These are phyloP conservation scores for Cosmia trapezina DNA, from an alignment of 2,888 invertebrate species.

Conservation along the genomic window DNA sequence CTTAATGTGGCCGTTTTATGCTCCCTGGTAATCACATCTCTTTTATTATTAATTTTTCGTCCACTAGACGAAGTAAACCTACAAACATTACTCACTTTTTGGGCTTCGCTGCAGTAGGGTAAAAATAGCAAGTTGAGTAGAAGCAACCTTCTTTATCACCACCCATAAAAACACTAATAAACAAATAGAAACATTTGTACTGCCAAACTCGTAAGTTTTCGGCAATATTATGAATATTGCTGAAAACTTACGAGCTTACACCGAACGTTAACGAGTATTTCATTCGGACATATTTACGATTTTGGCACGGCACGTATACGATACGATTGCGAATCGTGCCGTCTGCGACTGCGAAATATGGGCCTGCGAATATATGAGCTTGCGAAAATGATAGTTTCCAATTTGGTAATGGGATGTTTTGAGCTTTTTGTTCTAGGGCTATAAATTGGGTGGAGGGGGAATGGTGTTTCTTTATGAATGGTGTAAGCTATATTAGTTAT, in stretches of 20 bases:
- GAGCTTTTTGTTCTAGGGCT: constrained; percentile 14
- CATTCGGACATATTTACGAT: constrained; percentile 73
- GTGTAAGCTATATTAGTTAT: constrained; percentile 4
- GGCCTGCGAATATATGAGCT: constrained; percentile 62
- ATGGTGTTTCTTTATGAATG: constrained; percentile 21
- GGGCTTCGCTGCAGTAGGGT: neutral
- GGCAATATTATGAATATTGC: constrained; percentile 61
- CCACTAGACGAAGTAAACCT: neutral
- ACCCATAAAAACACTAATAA: constrained; percentile 60
- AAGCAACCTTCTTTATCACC: constrained; percentile 14
- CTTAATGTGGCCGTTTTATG: too few species aligned
- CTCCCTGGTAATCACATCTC: too few species aligned
- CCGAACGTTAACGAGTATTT: constrained; percentile 57
- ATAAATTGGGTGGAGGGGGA: constrained; percentile 35
- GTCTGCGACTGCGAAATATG: constrained; percentile 66
- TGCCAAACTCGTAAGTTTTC: constrained; percentile 74
- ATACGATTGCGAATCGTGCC: constrained; percentile 63
- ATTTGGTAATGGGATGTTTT: constrained; percentile 70
- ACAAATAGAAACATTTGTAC: constrained; percentile 68
- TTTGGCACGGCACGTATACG: constrained; percentile 72
- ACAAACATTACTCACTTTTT: neutral
- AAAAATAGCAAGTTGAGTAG: neutral
- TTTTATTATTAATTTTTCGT: too few species aligned
- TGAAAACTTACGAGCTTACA: constrained; percentile 9
- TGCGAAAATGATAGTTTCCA: constrained; percentile 65